These are phyloP conservation scores for Echiichthys vipera DNA, from an alignment of 2,797 vertebrate genomes.

Conservation along the genomic window DNA sequence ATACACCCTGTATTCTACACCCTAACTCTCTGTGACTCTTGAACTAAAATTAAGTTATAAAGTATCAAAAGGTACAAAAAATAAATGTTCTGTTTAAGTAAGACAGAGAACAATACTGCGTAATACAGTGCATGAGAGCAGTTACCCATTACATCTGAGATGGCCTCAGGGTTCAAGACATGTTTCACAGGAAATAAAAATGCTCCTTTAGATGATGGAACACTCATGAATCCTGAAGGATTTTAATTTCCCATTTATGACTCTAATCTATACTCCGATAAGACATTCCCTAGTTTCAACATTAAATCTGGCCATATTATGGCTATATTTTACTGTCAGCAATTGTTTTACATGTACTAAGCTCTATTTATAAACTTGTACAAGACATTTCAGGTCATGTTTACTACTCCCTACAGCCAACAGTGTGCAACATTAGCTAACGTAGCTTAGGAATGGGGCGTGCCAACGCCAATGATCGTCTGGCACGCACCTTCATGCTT, in stretches of 20 bases:
- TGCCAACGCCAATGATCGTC: too few species aligned
- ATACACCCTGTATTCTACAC: neutral
- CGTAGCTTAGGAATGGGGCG: too few species aligned
- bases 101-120: neutral
- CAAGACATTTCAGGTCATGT: conserved; percentile 21
- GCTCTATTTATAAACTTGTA: conserved; percentile 9
- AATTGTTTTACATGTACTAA: conserved; percentile 29
- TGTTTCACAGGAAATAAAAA: conserved; percentile 45
- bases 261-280: conserved; percentile 66
- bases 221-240: conserved; percentile 64
- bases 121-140: neutral
- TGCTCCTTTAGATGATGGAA: conserved; percentile 42
- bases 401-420: too few species aligned
- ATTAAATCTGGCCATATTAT: conserved; percentile 46
- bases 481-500: too few species aligned
- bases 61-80: neutral
- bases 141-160: conserved; percentile 8
- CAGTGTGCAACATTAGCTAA: too few species aligned
- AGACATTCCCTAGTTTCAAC: conserved; percentile 37
- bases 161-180: conserved; percentile 3
- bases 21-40: neutral
- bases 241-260: conserved; percentile 58
- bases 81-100: neutral
- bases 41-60: neutral
- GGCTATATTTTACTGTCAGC: conserved; percentile 62